Conservation (phyloP, 1,140 invertebrate genomes). For the Ceratitis capitata region DNA sequence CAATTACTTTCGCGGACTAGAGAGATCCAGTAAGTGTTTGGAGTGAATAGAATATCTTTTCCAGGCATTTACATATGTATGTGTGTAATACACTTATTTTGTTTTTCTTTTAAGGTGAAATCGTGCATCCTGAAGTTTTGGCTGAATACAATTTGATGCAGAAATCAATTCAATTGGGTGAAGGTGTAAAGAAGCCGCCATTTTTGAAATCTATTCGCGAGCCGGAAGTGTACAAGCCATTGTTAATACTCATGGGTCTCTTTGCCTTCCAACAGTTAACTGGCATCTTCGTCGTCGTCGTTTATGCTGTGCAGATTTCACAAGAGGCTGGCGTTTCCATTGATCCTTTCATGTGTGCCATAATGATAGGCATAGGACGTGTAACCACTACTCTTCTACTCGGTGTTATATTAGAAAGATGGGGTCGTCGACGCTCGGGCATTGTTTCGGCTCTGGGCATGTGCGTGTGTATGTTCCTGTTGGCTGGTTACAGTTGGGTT, state of each 20-base stretch:
- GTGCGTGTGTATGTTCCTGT: conserved; percentile 69
- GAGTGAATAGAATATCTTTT: conserved; percentile 43
- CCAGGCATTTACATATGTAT: no score
- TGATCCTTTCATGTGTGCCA: conserved; percentile 70
- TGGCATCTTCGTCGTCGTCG: conserved; percentile 80
- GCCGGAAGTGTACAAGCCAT: conserved; percentile 71
- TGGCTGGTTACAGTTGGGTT: conserved; percentile 65
- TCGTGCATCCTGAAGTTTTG: conserved; percentile 63
- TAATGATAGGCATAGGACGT: conserved; percentile 69
- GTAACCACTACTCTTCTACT: conserved; percentile 69
- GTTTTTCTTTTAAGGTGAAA: conserved; percentile 48
- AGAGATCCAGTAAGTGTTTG: conserved; percentile 54
- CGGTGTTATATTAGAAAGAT: conserved; percentile 68
- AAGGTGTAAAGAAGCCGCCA: conserved; percentile 54
- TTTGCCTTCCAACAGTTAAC: conserved; percentile 84
- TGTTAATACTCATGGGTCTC: conserved; percentile 72
- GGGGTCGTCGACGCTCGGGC: conserved; percentile 69
- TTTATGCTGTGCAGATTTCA: conserved; percentile 77
- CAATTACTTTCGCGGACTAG: conserved; percentile 69
- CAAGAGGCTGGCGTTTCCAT: conserved; percentile 69
- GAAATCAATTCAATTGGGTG: conserved; percentile 53
- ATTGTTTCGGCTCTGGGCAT: conserved; percentile 73
- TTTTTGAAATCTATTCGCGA: conserved; percentile 49
- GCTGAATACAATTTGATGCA: conserved; percentile 55
- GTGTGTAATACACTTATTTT: conserved; percentile 15